A percentile compares a stretch with the other conserved stretches of the same genome.
Conservation (phyloP, 2,888 invertebrate genomes). For the Sphecodes monilicornis region DNA sequence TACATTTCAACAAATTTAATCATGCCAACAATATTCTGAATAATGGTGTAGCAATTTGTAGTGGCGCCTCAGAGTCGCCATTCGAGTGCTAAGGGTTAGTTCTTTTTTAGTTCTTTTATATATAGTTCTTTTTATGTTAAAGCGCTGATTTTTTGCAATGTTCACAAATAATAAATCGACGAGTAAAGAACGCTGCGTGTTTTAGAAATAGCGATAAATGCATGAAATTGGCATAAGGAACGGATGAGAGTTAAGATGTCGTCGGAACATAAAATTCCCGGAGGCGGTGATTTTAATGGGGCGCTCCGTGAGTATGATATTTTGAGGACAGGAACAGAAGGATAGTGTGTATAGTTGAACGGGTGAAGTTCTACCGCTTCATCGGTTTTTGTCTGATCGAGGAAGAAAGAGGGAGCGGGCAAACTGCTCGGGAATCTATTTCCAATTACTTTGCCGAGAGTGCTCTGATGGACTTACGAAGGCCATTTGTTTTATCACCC, state of each 20-base stretch:
- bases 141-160: too few species aligned
- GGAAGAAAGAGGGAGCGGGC: slow-evolving; percentile 39
- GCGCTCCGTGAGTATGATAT: slow-evolving; percentile 31
- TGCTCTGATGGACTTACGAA: slow-evolving; percentile 57
- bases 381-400: slow-evolving; percentile 43
- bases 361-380: slow-evolving; percentile 49
- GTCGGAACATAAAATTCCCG: background rate
- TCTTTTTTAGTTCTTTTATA: too few species aligned
- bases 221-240: background rate
- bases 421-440: slow-evolving; percentile 56
- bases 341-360: slow-evolving; percentile 34
- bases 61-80: too few species aligned
- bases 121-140: too few species aligned
- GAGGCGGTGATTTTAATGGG: slow-evolving; percentile 30
- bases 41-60: too few species aligned
- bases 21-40: too few species aligned
- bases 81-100: too few species aligned
- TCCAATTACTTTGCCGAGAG: slow-evolving; percentile 62
- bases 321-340: slow-evolving; percentile 26
- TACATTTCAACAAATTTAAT: too few species aligned
- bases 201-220: background rate
- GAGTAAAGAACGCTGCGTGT: too few species aligned
- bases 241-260: background rate
- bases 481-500: slow-evolving; percentile 54
- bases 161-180: too few species aligned